A percentile compares a stretch with the other conserved stretches of the same genome.
Evolutionary conservation across 2,113 vertebrate species (phyloP).

Genomic region (Syrmaticus mikado): DNA sequence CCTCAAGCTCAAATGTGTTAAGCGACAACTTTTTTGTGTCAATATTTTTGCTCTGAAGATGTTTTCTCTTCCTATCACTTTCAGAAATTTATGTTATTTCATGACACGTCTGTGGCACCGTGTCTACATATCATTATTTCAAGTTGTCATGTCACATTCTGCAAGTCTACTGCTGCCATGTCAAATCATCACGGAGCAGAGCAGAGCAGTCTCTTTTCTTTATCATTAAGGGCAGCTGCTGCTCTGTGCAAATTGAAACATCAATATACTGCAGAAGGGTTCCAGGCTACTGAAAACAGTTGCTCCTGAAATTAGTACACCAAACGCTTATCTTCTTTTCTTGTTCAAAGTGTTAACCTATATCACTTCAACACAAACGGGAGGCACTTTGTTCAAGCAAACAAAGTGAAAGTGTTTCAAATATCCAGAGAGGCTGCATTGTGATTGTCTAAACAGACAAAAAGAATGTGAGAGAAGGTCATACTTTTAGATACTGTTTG

Average conservation of each 20-base stretch:
- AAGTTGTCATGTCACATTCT: constrained; percentile 54
- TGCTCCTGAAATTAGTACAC: constrained; percentile 55
- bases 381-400: constrained; percentile 34
- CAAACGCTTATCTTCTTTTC: constrained; percentile 5
- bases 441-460: constrained; percentile 3
- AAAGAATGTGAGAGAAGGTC: not conserved
- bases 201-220: constrained; percentile 39
- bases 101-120: not conserved
- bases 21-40: constrained; percentile 36
- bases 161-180: constrained; percentile 35
- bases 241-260: constrained; percentile 63
- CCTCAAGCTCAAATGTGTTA: not conserved
- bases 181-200: constrained; percentile 29
- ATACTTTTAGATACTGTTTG: not conserved
- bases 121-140: constrained; percentile 45
- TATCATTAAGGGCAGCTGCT: constrained; percentile 71
- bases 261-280: constrained; percentile 59
- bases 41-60: constrained; percentile 20
- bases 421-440: not conserved
- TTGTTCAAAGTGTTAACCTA: constrained; percentile 45
- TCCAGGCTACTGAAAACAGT: constrained; percentile 59
- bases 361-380: constrained; percentile 25
- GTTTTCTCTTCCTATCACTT: constrained; percentile 23
- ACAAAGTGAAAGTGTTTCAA: not conserved
- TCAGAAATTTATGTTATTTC: constrained; percentile 33